Conservation (phyloP, 2,888 invertebrate species). For the Polietes domitor region DNA sequence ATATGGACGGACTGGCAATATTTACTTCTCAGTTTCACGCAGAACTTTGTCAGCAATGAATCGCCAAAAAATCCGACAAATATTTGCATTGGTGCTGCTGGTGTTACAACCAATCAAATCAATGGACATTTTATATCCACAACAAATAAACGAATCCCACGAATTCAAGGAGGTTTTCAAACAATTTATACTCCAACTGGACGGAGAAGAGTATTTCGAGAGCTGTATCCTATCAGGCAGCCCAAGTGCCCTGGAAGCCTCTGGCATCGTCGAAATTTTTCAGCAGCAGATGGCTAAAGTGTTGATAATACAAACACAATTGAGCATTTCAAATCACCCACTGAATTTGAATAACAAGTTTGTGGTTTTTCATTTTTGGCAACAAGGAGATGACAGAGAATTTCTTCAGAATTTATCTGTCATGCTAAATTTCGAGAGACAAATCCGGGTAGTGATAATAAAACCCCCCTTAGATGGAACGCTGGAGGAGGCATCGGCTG, state of each 20-base stretch:
- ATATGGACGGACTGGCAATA: too few relatives aligned
- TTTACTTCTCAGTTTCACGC: too few relatives aligned
- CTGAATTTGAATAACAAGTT: background rate
- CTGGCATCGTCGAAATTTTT: background rate
- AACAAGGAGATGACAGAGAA: background rate
- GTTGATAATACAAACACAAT: background rate
- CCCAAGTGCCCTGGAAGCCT: background rate
- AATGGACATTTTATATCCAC: too few relatives aligned
- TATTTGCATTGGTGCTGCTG: background rate
- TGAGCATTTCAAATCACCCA: background rate
- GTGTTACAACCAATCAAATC: background rate
- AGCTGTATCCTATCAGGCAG: constrained; percentile 29
- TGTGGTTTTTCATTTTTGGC: constrained; percentile 34
- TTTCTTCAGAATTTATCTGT: constrained; percentile 12
- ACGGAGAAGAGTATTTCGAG: background rate
- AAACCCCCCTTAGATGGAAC: background rate
- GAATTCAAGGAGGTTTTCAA: background rate
- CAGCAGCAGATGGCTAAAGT: constrained; percentile 21
- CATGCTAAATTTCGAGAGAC: constrained; percentile 18
- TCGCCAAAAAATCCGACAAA: background rate
- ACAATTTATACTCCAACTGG: constrained; percentile 15
- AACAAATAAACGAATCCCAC: background rate
- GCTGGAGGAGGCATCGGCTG: background rate
- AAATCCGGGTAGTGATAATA: constrained; percentile 46
- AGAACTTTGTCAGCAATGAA: background rate